Conservation (phyloP, 2,888 invertebrate species). For the Chrysolina haemoptera region DNA sequence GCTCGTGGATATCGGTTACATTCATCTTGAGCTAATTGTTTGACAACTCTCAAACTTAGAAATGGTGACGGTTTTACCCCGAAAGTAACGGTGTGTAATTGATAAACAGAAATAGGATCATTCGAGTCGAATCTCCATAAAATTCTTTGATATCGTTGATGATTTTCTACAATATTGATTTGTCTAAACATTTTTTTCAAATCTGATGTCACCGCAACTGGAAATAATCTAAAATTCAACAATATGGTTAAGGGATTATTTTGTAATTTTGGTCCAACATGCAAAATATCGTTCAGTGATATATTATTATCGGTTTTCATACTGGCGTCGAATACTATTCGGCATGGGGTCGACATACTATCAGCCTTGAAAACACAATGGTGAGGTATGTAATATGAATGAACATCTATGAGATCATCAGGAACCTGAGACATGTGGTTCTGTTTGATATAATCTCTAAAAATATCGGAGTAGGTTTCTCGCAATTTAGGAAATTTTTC, state of each 20-base stretch:
- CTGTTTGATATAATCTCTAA: slow-evolving; percentile 26
- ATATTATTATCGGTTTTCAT: slow-evolving; percentile 27
- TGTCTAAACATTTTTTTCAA: slow-evolving; percentile 2
- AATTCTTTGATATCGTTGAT: slow-evolving; percentile 14
- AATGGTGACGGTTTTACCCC: slow-evolving; percentile 7
- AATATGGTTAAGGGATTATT: slow-evolving; percentile 26
- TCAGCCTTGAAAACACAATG: slow-evolving; percentile 27
- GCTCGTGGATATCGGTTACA: background rate
- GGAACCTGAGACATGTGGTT: slow-evolving; percentile 9
- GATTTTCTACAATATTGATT: background rate
- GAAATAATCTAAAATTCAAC: slow-evolving; percentile 28
- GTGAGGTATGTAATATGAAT: slow-evolving; percentile 27
- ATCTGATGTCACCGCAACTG: slow-evolving; percentile 1
- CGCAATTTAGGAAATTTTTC: background rate
- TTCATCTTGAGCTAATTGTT: slow-evolving; percentile 17
- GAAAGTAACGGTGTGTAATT: slow-evolving; percentile 3
- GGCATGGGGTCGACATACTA: slow-evolving; percentile 21
- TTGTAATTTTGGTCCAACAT: slow-evolving; percentile 30
- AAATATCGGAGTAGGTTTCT: slow-evolving; percentile 21
- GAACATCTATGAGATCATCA: slow-evolving; percentile 24
- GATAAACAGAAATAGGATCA: slow-evolving; percentile 7
- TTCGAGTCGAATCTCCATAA: slow-evolving; percentile 16
- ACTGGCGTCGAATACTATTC: slow-evolving; percentile 28
- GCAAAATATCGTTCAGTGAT: slow-evolving; percentile 24
- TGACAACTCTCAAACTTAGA: background rate